A percentile compares a stretch with the other conserved stretches of the same genome.
Evolutionary conservation across 1,140 invertebrate species (phyloP).

Genomic region (Probaryconus sp.): DNA sequence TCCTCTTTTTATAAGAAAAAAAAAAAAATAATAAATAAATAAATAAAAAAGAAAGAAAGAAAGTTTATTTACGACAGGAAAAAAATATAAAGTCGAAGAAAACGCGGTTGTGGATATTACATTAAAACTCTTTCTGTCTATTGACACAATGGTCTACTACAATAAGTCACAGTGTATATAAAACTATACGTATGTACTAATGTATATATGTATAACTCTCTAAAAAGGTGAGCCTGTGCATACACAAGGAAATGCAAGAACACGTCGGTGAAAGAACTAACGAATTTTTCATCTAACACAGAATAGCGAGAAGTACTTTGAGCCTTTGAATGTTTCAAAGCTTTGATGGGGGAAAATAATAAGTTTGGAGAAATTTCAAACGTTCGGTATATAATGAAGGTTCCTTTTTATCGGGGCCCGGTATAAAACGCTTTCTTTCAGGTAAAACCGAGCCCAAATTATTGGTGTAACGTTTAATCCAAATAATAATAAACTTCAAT

Average conservation of each 20-base stretch:
- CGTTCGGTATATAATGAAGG: neutral
- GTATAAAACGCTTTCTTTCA: too few relatives aligned
- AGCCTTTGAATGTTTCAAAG: slow-evolving; percentile 32
- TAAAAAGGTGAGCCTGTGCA: neutral
- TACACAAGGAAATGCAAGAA: slow-evolving; percentile 10
- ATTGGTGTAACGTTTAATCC: slow-evolving; percentile 13
- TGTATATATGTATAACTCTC: neutral
- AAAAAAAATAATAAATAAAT: too few relatives aligned
- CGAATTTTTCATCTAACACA: slow-evolving; percentile 42
- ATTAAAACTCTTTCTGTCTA: too few relatives aligned
- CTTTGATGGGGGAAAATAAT: slow-evolving; percentile 22
- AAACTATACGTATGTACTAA: neutral
- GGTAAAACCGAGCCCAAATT: too few relatives aligned
- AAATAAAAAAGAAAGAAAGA: too few relatives aligned
- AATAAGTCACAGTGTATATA: neutral
- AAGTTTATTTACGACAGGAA: too few relatives aligned
- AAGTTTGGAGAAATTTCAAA: slow-evolving; percentile 29
- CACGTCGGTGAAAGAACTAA: slow-evolving; percentile 25
- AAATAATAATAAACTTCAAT: slow-evolving; percentile 16
- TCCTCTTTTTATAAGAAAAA: too few relatives aligned
- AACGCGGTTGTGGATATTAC: too few relatives aligned
- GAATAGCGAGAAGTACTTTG: slow-evolving; percentile 15
- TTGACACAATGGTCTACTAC: slow-evolving; percentile 10
- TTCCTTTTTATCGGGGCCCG: too few relatives aligned
- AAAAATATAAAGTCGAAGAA: too few relatives aligned